Evolutionary conservation across 2,888 invertebrate genomes (phyloP).

Genomic region (Chironomus riparius): DNA sequence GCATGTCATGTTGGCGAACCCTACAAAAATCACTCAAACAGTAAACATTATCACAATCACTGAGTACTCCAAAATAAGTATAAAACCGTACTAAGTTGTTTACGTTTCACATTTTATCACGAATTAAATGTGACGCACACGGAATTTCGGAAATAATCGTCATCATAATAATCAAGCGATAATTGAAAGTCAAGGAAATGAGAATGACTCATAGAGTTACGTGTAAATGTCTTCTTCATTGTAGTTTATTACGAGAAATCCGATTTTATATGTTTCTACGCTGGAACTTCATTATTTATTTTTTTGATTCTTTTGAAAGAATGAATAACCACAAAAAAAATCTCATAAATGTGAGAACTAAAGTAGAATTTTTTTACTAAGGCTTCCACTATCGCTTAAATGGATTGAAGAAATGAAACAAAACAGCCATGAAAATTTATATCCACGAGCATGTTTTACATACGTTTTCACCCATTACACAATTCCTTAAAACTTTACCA

Average conservation of each 20-base stretch:
- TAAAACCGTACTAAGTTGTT: too few species aligned
- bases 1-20: too few species aligned
- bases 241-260: background rate
- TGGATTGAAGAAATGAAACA: background rate
- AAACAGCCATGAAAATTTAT: background rate
- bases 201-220: background rate
- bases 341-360: background rate
- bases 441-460: background rate
- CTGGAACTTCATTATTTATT: background rate
- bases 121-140: background rate
- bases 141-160: background rate
- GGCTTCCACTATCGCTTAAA: conserved; percentile 2
- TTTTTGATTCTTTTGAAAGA: background rate
- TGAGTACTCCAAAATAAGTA: too few species aligned
- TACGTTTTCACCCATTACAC: background rate
- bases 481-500: background rate
- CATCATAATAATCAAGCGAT: background rate
- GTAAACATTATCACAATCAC: too few species aligned
- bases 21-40: too few species aligned
- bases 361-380: background rate
- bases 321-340: background rate
- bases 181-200: conserved; percentile 10
- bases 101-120: background rate
- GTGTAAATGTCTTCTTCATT: background rate
- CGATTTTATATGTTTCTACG: too few species aligned